These are phyloP conservation scores for Drosophila greeni DNA, from an alignment of 2,888 invertebrate genomes.

Conservation along the genomic window DNA sequence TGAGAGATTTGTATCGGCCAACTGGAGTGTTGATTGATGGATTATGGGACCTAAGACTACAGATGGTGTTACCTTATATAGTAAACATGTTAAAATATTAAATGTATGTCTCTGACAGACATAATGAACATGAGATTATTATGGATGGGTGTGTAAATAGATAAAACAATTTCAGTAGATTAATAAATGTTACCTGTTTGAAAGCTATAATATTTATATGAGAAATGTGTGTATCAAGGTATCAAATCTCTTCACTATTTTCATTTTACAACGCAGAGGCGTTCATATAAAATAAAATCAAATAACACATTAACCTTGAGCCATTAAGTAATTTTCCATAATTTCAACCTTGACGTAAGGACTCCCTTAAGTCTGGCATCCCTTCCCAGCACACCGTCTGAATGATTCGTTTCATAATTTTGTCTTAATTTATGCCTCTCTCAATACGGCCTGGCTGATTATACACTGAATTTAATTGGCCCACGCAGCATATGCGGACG, in stretches of 20 bases:
- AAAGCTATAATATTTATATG: too few species aligned
- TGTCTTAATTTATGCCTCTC: not conserved
- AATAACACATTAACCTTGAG: too few species aligned
- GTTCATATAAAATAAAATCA: too few species aligned
- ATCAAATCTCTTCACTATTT: too few species aligned
- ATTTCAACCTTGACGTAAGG: not conserved
- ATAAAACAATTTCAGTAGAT: too few species aligned
- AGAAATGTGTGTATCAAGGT: too few species aligned
- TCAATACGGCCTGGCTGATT: not conserved
- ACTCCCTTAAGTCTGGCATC: not conserved
- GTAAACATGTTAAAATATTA: not conserved
- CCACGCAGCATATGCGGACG: conserved; percentile 7
- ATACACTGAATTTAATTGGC: conserved; percentile 6
- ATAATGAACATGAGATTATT: fast-evolving
- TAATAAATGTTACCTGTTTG: too few species aligned
- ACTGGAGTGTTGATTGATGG: conserved; percentile 35
- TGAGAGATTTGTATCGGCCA: conserved; percentile 32
- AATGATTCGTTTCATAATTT: not conserved
- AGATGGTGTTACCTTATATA: not conserved
- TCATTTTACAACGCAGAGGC: too few species aligned
- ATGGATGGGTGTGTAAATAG: not conserved
- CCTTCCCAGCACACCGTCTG: not conserved
- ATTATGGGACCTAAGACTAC: not conserved
- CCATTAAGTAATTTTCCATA: too few species aligned
- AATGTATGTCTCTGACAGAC: not conserved